Evolutionary conservation across 1,140 invertebrate species (phyloP).

Genomic region (Scaptomyza montana): DNA sequence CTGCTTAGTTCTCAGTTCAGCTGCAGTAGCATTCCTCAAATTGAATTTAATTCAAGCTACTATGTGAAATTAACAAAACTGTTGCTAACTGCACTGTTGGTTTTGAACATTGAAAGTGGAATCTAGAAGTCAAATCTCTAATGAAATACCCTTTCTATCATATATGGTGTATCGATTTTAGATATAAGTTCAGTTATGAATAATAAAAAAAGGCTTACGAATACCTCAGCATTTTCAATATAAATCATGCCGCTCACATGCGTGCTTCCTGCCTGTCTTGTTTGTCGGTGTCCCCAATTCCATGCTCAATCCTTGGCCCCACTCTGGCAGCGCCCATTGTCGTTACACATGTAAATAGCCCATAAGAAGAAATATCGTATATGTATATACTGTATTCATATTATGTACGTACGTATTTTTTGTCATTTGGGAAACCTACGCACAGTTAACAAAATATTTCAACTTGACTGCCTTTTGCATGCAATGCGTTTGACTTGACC

Average conservation of each 20-base stretch:
- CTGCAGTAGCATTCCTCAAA: conserved; percentile 14
- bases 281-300: conserved; percentile 32
- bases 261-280: conserved; percentile 62
- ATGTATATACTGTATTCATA: background rate
- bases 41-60: conserved; percentile 48
- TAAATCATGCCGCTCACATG: conserved; percentile 70
- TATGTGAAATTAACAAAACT: conserved; percentile 62
- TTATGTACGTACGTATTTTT: conserved; percentile 30
- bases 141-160: conserved; percentile 3
- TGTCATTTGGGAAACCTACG: conserved; percentile 52
- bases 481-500: conserved; percentile 25
- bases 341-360: conserved; percentile 62
- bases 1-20: conserved; percentile 14
- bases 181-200: conserved; percentile 30
- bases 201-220: conserved; percentile 33
- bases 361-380: conserved; percentile 29
- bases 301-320: conserved; percentile 17
- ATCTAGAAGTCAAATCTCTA: background rate
- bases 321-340: conserved; percentile 24
- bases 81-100: conserved; percentile 36
- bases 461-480: conserved; percentile 46
- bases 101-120: too few species aligned
- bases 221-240: conserved; percentile 67
- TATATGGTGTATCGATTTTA: conserved; percentile 52
- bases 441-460: conserved; percentile 54